Base-by-base conservation (phyloP, 2,888 invertebrate genomes). In the Tanytarsus gracilentus region DNA sequence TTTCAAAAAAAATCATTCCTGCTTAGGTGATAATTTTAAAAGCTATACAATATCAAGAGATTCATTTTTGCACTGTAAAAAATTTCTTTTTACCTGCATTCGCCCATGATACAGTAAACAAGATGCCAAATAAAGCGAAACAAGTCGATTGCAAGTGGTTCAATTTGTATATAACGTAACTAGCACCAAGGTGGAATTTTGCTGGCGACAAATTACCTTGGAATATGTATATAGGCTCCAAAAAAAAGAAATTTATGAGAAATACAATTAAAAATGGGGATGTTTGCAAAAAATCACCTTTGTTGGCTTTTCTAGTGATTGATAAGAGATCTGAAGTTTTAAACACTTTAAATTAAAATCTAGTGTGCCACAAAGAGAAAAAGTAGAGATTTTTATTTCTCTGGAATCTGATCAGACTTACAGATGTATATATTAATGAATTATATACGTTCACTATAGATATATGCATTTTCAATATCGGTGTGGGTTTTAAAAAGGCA, bases 101-200 rank as follows among this genome's bases (percentile, higher is more conserved):
- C 30, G 30, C 33, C 52, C 55, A 55, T 33, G 39, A 55, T 33
- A 27, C 27, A 18, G 16, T 14, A 27, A 55, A 25, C 55, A 33
- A 55, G 55, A 40, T 55, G 18, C 55, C 55, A 55, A 40, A 55
- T 40, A 55, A 55, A 55, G 55, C 25, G 55, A 39, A 39, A 55
- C 55, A 55, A 55, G 55, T 55, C 40, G 55, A 26, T 55, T 55
- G 18, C 33, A 16, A 40, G 25, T 25, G 55, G 55, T 25, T 18
- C n/a, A 11, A 14, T 55, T 39, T 26, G 39, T 33, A 55, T 40
- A 25, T 40, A 55, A 39, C 21, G 55, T 55, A 39, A 55, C 55
- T 16, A 18, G 7, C 9, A 21, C 6, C 18, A 6, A 8, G 55
- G 33, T n/a, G n/a, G 33, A 55, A 11, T 26, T 49, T 16, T 23